Percentiles rank a stretch among this genome's conserved stretches.
phyloP scores from a whole-genome alignment of 1,140 invertebrate species.

The Onthophagus taurus region DNA sequence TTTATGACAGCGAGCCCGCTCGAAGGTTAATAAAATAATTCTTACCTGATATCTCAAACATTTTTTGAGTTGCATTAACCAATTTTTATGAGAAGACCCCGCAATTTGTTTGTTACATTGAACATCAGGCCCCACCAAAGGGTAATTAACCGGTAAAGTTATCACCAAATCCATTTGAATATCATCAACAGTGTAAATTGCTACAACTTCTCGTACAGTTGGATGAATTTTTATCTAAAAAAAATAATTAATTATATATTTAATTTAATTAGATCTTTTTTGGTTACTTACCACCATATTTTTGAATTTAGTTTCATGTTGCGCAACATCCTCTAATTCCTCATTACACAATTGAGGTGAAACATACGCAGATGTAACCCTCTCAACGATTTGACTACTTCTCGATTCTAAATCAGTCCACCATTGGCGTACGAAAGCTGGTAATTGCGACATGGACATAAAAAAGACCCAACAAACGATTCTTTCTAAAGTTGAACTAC shows the following conservation, averaged over 20 bases:
- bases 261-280: background rate
- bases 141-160: conserved; percentile 69
- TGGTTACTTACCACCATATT: conserved; percentile 63
- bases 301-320: conserved; percentile 46
- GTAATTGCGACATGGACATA: conserved; percentile 54
- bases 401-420: conserved; percentile 62
- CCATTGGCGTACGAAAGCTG: conserved; percentile 75
- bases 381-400: conserved; percentile 60
- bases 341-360: conserved; percentile 59
- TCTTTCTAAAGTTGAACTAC: conserved; percentile 41
- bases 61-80: conserved; percentile 71
- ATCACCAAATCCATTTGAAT: conserved; percentile 71
- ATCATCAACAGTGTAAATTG: conserved; percentile 73
- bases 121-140: conserved; percentile 62
- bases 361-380: conserved; percentile 63
- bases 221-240: conserved; percentile 60
- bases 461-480: conserved; percentile 60
- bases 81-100: conserved; percentile 53
- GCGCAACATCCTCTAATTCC: conserved; percentile 54
- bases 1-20: no score
- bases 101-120: conserved; percentile 55
- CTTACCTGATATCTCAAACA: conserved; percentile 71
- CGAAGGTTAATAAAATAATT: background rate
- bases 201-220: conserved; percentile 64
- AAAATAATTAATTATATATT: background rate